A percentile compares a stretch with the other conserved stretches of the same genome.
Conservation (phyloP, 2,797 vertebrate genomes). For the Cynodonichthys magdalenae region DNA sequence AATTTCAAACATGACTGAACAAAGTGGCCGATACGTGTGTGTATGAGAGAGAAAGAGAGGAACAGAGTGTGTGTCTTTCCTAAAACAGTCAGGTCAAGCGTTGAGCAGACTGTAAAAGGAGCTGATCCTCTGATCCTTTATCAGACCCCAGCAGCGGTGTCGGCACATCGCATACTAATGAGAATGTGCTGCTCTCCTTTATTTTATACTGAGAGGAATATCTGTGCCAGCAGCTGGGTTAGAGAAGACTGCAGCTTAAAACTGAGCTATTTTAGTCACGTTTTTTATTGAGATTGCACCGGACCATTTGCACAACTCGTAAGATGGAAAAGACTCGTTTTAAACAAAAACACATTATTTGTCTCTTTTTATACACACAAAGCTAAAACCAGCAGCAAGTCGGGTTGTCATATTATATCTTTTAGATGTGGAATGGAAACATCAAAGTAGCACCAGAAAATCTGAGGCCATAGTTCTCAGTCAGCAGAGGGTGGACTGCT, state of each 20-base stretch:
- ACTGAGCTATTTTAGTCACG: conserved; percentile 32
- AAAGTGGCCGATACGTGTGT: conserved; percentile 23
- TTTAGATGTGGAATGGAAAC: too few species aligned
- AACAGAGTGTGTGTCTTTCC: conserved; percentile 37
- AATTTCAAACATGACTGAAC: conserved; percentile 55
- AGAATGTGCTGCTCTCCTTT: conserved; percentile 44
- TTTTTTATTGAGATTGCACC: neutral
- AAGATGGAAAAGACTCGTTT: conserved; percentile 1
- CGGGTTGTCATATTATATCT: too few species aligned
- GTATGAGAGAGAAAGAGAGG: neutral
- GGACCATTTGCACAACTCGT: neutral
- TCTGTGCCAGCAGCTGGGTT: conserved; percentile 55
- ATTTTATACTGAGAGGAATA: conserved; percentile 35
- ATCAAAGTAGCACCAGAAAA: too few species aligned
- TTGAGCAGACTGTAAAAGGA: conserved; percentile 72
- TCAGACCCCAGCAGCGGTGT: conserved; percentile 71
- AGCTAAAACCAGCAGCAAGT: neutral
- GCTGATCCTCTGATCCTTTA: conserved; percentile 69
- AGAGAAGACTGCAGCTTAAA: conserved; percentile 52
- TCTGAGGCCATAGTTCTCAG: too few species aligned
- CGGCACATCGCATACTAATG: conserved; percentile 77
- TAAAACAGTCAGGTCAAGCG: conserved; percentile 66
- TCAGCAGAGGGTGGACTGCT: too few species aligned
- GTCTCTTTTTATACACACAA: too few species aligned
- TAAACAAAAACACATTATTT: neutral